These are phyloP conservation scores for Actenoides hombroni DNA, from an alignment of 2,113 vertebrate genomes.

Conservation along the genomic window DNA sequence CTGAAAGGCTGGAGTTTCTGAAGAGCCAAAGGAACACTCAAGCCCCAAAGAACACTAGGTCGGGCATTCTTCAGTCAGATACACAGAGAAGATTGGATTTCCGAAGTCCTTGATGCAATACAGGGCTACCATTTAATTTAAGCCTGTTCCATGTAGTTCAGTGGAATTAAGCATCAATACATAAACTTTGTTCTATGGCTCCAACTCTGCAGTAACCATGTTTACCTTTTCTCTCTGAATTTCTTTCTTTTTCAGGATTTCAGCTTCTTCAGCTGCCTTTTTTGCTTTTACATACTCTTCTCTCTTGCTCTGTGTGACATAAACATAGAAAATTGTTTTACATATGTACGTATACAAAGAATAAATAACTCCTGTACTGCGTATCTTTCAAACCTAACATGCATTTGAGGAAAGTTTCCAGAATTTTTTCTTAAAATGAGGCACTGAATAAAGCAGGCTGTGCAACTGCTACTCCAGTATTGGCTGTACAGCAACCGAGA, in stretches of 20 bases:
- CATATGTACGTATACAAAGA: not conserved
- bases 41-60: not conserved
- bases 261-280: conserved; percentile 80
- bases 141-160: not conserved
- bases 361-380: not conserved
- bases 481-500: not conserved
- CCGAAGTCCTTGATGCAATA: not conserved
- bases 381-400: not conserved
- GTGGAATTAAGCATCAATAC: not conserved
- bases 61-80: not conserved
- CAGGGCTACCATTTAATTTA: not conserved
- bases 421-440: not conserved
- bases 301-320: conserved; percentile 71
- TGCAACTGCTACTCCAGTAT: not conserved
- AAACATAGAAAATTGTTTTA: not conserved
- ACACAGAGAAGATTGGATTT: not conserved
- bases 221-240: conserved; percentile 84
- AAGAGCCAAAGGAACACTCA: not conserved
- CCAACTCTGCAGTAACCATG: not conserved
- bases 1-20: not conserved
- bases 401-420: not conserved
- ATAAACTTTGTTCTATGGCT: not conserved
- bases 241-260: conserved; percentile 76
- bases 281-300: conserved; percentile 71
- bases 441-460: not conserved